phyloP scores from a whole-genome alignment of 2,113 vertebrate species.

The Pristiophorus japonicus region DNA sequence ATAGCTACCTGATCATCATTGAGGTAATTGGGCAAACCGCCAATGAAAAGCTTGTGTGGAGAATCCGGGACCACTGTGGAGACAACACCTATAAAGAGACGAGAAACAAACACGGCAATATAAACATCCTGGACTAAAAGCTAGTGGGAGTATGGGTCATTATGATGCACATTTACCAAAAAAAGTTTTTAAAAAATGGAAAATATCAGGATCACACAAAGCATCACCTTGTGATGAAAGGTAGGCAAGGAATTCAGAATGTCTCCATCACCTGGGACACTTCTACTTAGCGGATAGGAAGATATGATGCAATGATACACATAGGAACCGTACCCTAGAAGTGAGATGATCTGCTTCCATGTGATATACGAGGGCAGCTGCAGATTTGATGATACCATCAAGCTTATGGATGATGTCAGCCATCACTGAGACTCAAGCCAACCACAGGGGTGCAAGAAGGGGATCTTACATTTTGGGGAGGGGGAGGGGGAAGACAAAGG shows the following conservation, averaged over 20 bases:
- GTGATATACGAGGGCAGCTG: not conserved
- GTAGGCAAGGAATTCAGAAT: not conserved
- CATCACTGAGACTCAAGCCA: not conserved
- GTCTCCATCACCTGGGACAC: not conserved
- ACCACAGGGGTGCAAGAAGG: not conserved
- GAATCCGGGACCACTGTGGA: slow-evolving; percentile 67
- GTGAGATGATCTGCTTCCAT: not conserved
- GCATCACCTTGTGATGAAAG: not conserved
- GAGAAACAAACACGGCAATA: slow-evolving; percentile 30
- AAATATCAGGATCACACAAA: slow-evolving; percentile 16
- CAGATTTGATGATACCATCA: slow-evolving; percentile 11
- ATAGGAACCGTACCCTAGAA: not conserved
- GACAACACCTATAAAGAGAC: slow-evolving; percentile 53
- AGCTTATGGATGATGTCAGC: not conserved
- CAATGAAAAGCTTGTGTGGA: slow-evolving; percentile 65
- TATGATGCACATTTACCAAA: not conserved
- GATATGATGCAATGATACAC: not conserved
- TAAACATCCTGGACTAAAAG: slow-evolving; percentile 24
- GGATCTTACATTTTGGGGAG: not conserved
- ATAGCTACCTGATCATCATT: slow-evolving; percentile 63
- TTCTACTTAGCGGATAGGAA: not conserved
- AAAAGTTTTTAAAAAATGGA: not conserved
- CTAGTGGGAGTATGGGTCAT: not conserved
- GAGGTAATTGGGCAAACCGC: slow-evolving; percentile 64
- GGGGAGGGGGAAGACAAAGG: not conserved